Evolutionary conservation across 2,797 vertebrate species (phyloP).

Genomic region (Pseudopleuronectes americanus): DNA sequence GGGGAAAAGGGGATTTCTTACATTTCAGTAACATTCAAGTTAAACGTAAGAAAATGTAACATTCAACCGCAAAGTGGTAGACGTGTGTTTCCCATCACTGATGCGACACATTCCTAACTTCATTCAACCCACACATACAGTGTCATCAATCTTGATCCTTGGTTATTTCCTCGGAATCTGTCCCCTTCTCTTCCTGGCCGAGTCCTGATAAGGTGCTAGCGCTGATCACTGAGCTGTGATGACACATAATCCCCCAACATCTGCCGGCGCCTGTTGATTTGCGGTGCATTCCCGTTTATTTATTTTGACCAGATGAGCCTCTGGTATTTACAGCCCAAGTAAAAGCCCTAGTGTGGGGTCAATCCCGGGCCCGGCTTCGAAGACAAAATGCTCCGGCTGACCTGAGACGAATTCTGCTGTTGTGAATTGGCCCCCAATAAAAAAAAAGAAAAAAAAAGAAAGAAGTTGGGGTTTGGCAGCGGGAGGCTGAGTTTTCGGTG

Average conservation of each 20-base stretch:
- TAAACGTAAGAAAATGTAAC: background rate
- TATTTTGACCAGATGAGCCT: constrained; percentile 83
- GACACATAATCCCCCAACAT: constrained; percentile 63
- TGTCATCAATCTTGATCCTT: background rate
- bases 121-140: background rate
- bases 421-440: constrained; percentile 77
- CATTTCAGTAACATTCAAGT: background rate
- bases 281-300: constrained; percentile 76
- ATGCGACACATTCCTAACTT: constrained; percentile 6
- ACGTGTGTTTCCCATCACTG: background rate
- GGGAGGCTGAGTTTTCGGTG: constrained; percentile 13
- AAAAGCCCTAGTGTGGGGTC: constrained; percentile 78
- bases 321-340: constrained; percentile 83
- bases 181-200: constrained; percentile 2
- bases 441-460: constrained; percentile 49
- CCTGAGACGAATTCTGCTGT: constrained; percentile 67
- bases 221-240: constrained; percentile 44
- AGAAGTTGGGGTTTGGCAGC: constrained; percentile 62
- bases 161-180: constrained; percentile 11
- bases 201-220: constrained; percentile 21
- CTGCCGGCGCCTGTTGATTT: constrained; percentile 71
- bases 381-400: constrained; percentile 81
- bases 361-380: constrained; percentile 65
- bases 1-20: background rate
- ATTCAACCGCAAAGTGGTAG: too few relatives aligned